Base-by-base conservation (phyloP, 37 sponge, comb jelly and placozoan species). In the Ianthella basta region DNA sequence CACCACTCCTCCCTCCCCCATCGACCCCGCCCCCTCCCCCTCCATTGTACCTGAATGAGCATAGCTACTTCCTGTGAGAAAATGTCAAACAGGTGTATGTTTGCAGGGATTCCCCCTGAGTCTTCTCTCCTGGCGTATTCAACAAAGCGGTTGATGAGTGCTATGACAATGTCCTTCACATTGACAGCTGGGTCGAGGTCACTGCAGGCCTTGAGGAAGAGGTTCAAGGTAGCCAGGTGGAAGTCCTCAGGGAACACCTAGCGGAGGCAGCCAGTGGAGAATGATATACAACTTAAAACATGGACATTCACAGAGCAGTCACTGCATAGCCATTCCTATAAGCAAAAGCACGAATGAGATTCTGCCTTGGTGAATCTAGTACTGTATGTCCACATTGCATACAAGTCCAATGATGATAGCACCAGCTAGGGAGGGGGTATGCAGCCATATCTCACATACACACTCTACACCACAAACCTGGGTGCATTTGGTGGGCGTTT, bases 161-260 rank as follows among this genome's bases (percentile, higher is more conserved):
- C 85, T 37, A 97, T 95, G 50, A 99, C 87, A 79, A 99, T 99
- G 67, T 91, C 91, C 91, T 93, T 97, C 37, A 99, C 97, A 64
- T 95, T 97, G 38, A 99, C 99, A 41, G 39, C 55, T 74, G 90
- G 83, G 74, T 93, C 93, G 24, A 97, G 85, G 6, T 92, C 91
- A 60, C 91, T 89, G 85, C 93, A 92, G 16, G 94, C 80, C 88
- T 94, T 85, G 70, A 98, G 88, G 85, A 95, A 94, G 15, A 77
- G 84, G 78, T 91, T 91, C 79, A 99, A 86, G 14, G 99, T 96
- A 44, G 84, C 85, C 50, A 99, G 89, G 78, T 99, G 99, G 85
- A 97, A 97, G 88, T 99, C 99, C 79, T 99, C 99, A 0, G 99
- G 99, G 63, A 99, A 99, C 38, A 97, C 98, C 96, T 96, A 72